These are phyloP conservation scores for Tadarida brasiliensis DNA, from an alignment of 2,797 vertebrate species.

Conservation along the genomic window DNA sequence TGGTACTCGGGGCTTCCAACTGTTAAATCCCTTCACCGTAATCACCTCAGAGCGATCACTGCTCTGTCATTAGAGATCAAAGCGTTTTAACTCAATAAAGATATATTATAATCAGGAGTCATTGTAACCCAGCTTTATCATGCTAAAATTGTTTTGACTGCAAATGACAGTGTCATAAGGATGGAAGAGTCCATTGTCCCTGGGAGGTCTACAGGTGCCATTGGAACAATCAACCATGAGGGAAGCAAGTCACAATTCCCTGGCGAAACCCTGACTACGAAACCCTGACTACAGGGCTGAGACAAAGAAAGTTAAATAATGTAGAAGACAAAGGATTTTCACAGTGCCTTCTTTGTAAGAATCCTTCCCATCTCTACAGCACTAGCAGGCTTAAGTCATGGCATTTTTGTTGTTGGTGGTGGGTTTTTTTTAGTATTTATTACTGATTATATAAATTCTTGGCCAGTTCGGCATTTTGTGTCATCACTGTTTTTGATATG, in stretches of 20 bases:
- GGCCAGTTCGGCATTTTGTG: constrained; percentile 9
- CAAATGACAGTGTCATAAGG: constrained; percentile 46
- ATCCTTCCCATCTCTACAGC: not conserved
- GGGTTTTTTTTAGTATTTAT: not conserved
- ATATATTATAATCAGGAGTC: constrained; percentile 70
- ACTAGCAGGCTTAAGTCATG: not conserved
- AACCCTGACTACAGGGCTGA: not conserved
- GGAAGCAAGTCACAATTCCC: not conserved
- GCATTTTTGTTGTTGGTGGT: not conserved
- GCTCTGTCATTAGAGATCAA: constrained; percentile 73
- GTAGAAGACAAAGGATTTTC: constrained; percentile 59
- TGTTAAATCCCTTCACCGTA: constrained; percentile 67
- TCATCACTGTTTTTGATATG: not conserved
- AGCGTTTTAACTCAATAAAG: constrained; percentile 79
- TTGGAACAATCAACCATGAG: constrained; percentile 37
- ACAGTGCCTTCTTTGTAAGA: constrained; percentile 23
- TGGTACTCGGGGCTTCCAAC: constrained; percentile 62
- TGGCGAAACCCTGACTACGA: constrained; percentile 8
- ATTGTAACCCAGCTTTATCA: constrained; percentile 73
- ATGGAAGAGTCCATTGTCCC: constrained; percentile 56
- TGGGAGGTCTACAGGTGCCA: constrained; percentile 64
- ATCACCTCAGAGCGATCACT: constrained; percentile 72
- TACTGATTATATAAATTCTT: constrained; percentile 64
- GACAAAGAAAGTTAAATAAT: constrained; percentile 50
- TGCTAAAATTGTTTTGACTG: constrained; percentile 77